Evolutionary conservation across 2,888 invertebrate genomes (phyloP).

Genomic region (Diabrotica balteata): DNA sequence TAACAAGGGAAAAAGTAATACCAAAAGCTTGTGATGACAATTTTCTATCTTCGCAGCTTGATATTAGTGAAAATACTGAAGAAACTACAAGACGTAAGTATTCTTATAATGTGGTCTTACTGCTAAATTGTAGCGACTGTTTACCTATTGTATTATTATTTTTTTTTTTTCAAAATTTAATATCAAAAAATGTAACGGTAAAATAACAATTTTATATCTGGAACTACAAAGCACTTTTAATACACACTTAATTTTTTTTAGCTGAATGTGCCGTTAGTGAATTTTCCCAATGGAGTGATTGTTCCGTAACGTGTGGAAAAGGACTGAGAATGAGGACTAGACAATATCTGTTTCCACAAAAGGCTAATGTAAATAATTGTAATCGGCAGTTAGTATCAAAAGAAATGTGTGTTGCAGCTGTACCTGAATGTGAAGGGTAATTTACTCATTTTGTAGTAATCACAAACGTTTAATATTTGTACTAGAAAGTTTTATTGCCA

Average conservation of each 20-base stretch:
- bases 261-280: conserved; percentile 82
- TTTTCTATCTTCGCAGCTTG: conserved; percentile 66
- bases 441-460: conserved; percentile 48
- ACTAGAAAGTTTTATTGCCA: too few relatives aligned
- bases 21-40: conserved; percentile 77
- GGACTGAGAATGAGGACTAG: conserved; percentile 83
- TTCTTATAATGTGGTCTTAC: too few relatives aligned
- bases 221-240: neutral
- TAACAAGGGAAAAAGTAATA: conserved; percentile 77
- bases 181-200: too few relatives aligned
- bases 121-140: too few relatives aligned
- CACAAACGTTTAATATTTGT: neutral
- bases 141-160: too few relatives aligned
- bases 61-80: conserved; percentile 73
- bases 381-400: conserved; percentile 80
- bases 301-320: conserved; percentile 88
- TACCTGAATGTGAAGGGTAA: conserved; percentile 76
- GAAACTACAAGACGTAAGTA: conserved; percentile 72
- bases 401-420: conserved; percentile 86
- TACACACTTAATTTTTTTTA: conserved; percentile 57
- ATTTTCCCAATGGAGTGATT: conserved; percentile 80
- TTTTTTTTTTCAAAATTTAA: too few relatives aligned
- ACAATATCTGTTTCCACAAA: conserved; percentile 72
- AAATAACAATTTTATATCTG: too few relatives aligned
- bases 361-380: conserved; percentile 75